Evolutionary conservation across 2,797 vertebrate genomes (phyloP), one percentile per base, ranked within the genome.

Genomic region (Paguma larvata): DNA sequence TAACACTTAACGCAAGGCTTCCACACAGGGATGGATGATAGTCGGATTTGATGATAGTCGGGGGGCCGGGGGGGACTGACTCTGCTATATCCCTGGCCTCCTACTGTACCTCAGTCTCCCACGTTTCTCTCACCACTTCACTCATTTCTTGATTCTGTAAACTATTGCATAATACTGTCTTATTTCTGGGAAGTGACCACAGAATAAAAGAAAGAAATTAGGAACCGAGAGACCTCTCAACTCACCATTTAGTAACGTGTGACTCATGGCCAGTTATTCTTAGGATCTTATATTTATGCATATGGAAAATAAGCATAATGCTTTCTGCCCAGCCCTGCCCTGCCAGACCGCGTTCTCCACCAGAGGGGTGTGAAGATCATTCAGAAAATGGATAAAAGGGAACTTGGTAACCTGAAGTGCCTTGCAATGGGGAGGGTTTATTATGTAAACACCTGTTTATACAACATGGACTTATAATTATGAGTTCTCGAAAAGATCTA

Each of bases 341-440:
- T 91, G 32, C 12, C 38, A 53, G 63, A 16, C n/a, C 13, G 6
- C 89, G 21, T 38, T 34, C n/a, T 70, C 44, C 13, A 65, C n/a
- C 51, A 92, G 1, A 44, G 53, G 5, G 15, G 38, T 78, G 13
- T 65, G 38, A 34, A 4, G 80, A 8, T 87, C 59, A 53, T 41
- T 91, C n/a, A 93, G 53, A 79, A 96, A 62, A 79, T 72, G 12
- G 9, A 53, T 79, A 77, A 93, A 91, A 67, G 46, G 67, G 21
- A 68, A 4, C 63, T 90, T 46, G 7, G 34, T 48, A 91, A 65
- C 30, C 63, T 77, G 16, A 86, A 79, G 46, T 51, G 1, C n/a
- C 72, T 89, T 65, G 27, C 0, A 90, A 0, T 12, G 72, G 11
- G 34, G 10, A 83, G 11, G 51, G 30, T 68, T 96, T 88, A 32